A percentile compares a stretch with the other conserved stretches of the same genome.
Evolutionary conservation across 2,797 vertebrate genomes (phyloP).

Genomic region (Percopsis omiscomaycus): DNA sequence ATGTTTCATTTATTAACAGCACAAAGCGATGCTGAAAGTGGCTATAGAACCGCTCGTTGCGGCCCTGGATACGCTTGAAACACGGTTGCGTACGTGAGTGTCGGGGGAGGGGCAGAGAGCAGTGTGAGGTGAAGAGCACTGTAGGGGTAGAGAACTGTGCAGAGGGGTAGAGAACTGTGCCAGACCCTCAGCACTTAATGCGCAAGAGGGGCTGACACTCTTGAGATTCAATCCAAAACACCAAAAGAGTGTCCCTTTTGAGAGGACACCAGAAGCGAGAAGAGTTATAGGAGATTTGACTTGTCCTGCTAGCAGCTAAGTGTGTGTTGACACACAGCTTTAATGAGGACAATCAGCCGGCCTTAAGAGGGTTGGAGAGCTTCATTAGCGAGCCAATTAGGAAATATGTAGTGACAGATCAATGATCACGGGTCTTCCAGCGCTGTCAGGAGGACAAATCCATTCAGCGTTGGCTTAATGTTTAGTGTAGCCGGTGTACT

Average conservation of each 20-base stretch:
- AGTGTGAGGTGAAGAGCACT: neutral
- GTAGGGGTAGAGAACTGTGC: neutral
- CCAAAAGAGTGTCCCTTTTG: no score
- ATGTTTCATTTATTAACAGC: slow-evolving; percentile 66
- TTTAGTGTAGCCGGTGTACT: no score
- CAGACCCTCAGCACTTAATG: no score
- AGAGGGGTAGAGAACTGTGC: no score
- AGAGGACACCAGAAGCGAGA: slow-evolving; percentile 11
- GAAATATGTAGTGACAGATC: slow-evolving; percentile 36
- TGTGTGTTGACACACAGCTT: slow-evolving; percentile 17
- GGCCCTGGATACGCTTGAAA: no score
- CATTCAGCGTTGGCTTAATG: slow-evolving; percentile 15
- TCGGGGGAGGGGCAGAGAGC: neutral
- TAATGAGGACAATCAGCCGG: slow-evolving; percentile 43
- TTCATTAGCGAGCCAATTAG: slow-evolving; percentile 46
- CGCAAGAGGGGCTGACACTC: no score
- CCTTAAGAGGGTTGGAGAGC: slow-evolving; percentile 4
- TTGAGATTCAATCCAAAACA: neutral
- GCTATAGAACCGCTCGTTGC: no score
- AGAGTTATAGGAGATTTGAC: slow-evolving; percentile 1
- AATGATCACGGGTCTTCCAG: slow-evolving; percentile 13
- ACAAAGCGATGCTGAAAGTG: neutral
- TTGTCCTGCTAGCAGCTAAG: slow-evolving; percentile 27
- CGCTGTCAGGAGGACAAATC: slow-evolving; percentile 31
- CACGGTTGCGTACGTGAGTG: neutral